Percentiles rank a stretch among this genome's conserved stretches.
These are phyloP conservation scores for Standfussiana lucernea DNA, from an alignment of 2,888 invertebrate genomes.

Conservation along the genomic window DNA sequence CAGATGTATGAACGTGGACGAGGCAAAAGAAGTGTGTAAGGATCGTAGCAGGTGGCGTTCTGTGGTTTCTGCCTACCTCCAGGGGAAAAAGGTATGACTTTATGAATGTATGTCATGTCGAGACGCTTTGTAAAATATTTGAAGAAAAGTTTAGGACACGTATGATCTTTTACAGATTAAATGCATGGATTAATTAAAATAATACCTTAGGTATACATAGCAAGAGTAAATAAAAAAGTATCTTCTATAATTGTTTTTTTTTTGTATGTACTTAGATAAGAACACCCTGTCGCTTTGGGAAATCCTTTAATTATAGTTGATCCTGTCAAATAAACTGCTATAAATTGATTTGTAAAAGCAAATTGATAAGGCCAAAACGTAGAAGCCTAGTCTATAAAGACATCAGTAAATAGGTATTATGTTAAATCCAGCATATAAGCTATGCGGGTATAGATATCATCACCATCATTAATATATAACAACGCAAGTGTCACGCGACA, in stretches of 20 bases:
- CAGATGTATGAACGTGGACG: no score
- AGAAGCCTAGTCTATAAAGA: neutral
- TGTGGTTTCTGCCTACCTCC: no score
- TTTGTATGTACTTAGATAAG: neutral
- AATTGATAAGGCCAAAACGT: neutral
- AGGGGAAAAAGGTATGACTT: no score
- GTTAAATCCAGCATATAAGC: neutral
- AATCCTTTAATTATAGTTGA: neutral
- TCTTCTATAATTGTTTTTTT: neutral
- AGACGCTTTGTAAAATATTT: neutral
- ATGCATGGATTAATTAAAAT: neutral
- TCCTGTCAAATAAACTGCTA: neutral
- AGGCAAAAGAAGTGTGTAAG: no score
- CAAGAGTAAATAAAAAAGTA: neutral
- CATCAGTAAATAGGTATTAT: neutral
- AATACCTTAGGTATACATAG: neutral
- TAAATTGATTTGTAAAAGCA: neutral
- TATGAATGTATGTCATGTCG: no score
- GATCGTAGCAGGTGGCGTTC: no score
- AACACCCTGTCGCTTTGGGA: neutral
- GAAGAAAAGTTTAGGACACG: neutral
- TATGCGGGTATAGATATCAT: neutral
- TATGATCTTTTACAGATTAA: neutral
- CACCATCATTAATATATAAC: conserved; percentile 19
- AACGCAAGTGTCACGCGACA: conserved; percentile 42